These are phyloP conservation scores for Cantharis rufa DNA, from an alignment of 2,888 invertebrate species.

Conservation along the genomic window DNA sequence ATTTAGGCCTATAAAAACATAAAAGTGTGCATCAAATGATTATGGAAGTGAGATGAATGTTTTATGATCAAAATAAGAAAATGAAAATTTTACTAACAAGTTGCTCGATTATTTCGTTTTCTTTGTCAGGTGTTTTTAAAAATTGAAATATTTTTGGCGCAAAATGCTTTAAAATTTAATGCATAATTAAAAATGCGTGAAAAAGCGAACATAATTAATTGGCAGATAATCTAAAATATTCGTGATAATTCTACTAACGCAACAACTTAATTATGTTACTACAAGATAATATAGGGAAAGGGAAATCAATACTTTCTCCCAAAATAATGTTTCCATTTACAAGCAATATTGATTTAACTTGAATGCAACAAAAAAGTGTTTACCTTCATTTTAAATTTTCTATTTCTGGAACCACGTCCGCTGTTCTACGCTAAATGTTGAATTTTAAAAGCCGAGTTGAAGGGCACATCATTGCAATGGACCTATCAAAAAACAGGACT, in stretches of 20 bases:
- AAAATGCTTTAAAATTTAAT: neutral
- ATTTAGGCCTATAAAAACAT: conserved; percentile 1
- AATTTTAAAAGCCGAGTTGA: neutral
- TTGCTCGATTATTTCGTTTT: neutral
- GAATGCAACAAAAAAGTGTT: neutral
- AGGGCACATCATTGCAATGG: neutral
- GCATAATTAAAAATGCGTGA: neutral
- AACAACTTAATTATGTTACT: neutral
- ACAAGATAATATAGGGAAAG: neutral
- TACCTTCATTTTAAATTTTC: neutral
- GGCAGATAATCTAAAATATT: neutral
- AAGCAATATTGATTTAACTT: neutral
- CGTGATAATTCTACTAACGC: neutral
- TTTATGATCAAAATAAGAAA: neutral
- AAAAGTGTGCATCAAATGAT: neutral
- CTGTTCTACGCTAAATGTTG: neutral
- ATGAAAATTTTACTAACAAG: neutral
- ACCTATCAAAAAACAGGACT: neutral
- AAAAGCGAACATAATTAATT: neutral
- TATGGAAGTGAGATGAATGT: neutral
- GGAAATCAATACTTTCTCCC: neutral
- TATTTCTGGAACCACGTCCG: neutral
- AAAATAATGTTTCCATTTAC: neutral
- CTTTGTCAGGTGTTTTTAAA: neutral
- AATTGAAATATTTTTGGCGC: neutral